Conservation (phyloP, 2,888 invertebrate species). For the Ptychoptera contaminata region DNA sequence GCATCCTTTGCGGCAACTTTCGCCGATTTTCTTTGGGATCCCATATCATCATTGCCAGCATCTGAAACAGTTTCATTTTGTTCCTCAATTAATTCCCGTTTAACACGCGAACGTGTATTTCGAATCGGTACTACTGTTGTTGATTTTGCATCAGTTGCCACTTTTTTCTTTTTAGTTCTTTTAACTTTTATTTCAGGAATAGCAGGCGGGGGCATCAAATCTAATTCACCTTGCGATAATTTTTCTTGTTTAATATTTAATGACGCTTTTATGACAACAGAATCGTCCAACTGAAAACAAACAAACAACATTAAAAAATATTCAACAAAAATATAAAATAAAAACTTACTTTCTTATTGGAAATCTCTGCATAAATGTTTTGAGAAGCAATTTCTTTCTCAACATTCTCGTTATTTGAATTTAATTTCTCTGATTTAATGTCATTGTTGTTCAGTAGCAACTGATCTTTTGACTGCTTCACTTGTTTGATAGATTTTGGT, state of each 20-base stretch:
- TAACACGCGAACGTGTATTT: neutral
- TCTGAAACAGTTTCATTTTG: too few relatives aligned
- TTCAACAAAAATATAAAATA: neutral
- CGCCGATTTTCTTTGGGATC: too few relatives aligned
- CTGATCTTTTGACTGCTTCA: too few relatives aligned
- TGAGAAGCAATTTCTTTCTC: too few relatives aligned
- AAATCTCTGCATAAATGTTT: neutral
- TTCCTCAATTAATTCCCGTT: neutral
- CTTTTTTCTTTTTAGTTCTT: neutral
- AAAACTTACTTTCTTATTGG: neutral
- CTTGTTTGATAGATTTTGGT: too few relatives aligned
- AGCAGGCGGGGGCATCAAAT: neutral
- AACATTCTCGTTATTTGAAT: neutral
- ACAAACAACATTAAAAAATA: too few relatives aligned
- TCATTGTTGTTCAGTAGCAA: neutral
- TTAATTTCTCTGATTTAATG: neutral
- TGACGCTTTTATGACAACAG: neutral
- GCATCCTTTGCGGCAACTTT: too few relatives aligned
- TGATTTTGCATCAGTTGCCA: neutral
- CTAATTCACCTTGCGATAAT: neutral
- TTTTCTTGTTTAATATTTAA: neutral
- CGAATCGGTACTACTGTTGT: neutral
- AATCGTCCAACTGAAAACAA: neutral
- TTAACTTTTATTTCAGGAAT: neutral
- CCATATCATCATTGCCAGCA: too few relatives aligned